Evolutionary conservation across 2,113 vertebrate species (phyloP).

Genomic region (Addax nasomaculatus): DNA sequence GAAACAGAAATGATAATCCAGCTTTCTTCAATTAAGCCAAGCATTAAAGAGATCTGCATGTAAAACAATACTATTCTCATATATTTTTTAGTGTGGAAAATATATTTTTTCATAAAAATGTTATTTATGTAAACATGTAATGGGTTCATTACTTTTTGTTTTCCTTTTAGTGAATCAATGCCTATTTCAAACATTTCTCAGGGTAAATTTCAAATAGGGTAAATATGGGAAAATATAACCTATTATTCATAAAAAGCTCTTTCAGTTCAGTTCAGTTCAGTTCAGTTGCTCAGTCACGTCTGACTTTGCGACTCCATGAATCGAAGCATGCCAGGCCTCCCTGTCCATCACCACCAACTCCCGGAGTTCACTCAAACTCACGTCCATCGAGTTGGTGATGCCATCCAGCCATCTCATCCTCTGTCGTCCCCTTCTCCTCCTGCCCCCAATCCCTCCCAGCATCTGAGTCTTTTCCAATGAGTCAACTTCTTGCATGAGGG

Average conservation of each 20-base stretch:
- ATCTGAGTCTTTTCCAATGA: too few species aligned
- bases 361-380: too few species aligned
- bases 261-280: neutral
- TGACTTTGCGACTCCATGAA: too few species aligned
- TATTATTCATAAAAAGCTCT: neutral
- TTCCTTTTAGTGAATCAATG: neutral
- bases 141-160: neutral
- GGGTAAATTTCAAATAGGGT: neutral
- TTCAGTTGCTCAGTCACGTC: too few species aligned
- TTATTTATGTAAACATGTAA: neutral
- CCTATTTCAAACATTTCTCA: neutral
- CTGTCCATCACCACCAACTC: too few species aligned
- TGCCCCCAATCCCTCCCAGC: too few species aligned
- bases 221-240: neutral
- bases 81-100: neutral
- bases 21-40: neutral
- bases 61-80: neutral
- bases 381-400: fast-evolving
- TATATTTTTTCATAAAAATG: neutral
- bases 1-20: neutral
- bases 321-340: too few species aligned
- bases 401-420: too few species aligned
- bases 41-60: neutral
- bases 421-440: too few species aligned
- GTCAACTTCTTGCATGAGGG: too few species aligned